phyloP scores from a whole-genome alignment of 2,113 vertebrate genomes.

The Scomber scombrus region DNA sequence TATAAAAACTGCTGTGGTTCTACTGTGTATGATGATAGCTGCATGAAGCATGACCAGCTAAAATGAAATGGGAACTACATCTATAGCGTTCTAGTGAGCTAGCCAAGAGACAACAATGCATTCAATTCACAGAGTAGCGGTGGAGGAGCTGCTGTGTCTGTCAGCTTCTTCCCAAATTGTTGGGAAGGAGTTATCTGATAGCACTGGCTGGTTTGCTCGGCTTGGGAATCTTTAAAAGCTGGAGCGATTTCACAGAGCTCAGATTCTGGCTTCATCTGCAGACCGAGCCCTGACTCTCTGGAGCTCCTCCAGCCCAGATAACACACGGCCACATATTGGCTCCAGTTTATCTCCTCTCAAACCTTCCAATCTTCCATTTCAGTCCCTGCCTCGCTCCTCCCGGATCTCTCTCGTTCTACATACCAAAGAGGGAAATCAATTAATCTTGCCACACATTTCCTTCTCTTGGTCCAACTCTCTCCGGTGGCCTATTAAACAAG shows the following conservation, averaged over 20 bases:
- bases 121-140: conserved; percentile 7
- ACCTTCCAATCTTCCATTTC: conserved; percentile 49
- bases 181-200: conserved; percentile 29
- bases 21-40: neutral
- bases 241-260: conserved; percentile 57
- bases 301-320: conserved; percentile 62
- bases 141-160: conserved; percentile 18
- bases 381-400: conserved; percentile 18
- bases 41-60: neutral
- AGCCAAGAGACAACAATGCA: conserved; percentile 8
- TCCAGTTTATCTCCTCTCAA: conserved; percentile 66
- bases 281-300: conserved; percentile 43
- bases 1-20: neutral
- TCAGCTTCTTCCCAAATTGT: conserved; percentile 20
- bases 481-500: conserved; percentile 42
- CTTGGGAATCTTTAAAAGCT: conserved; percentile 34
- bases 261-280: conserved; percentile 51
- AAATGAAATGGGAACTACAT: neutral
- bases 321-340: conserved; percentile 44
- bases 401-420: conserved; percentile 38
- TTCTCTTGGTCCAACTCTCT: conserved; percentile 42
- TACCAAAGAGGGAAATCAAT: conserved; percentile 66
- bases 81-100: neutral
- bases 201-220: conserved; percentile 34
- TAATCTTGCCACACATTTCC: conserved; percentile 39